Conservation (phyloP, 2,888 invertebrate genomes). For the Teleogryllus oceanicus region DNA sequence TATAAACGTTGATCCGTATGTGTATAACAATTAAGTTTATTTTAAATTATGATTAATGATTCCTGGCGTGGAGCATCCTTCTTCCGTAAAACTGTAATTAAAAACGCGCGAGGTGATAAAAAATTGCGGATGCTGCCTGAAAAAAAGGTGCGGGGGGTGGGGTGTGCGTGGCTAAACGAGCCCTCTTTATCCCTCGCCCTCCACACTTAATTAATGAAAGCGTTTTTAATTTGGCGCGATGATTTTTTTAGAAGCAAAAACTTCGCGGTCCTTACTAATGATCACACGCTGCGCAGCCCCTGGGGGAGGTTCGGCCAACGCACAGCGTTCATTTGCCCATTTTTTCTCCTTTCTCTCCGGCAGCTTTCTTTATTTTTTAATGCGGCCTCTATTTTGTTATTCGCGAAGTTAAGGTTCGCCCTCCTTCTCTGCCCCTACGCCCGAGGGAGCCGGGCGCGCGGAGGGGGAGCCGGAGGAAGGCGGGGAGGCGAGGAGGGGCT, state of each 20-base stretch:
- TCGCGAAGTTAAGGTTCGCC: not conserved
- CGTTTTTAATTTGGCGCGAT: slow-evolving; percentile 25
- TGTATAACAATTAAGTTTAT: slow-evolving; percentile 12
- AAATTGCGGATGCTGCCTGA: slow-evolving; percentile 11
- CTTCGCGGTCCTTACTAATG: slow-evolving; percentile 23
- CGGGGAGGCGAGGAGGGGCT: not conserved
- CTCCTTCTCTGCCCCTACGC: too few relatives aligned
- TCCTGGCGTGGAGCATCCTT: not conserved
- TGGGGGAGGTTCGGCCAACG: not conserved
- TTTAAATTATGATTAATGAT: slow-evolving; percentile 25
- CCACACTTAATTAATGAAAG: slow-evolving; percentile 28
- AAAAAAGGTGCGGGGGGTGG: slow-evolving; percentile 19
- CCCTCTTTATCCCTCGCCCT: slow-evolving; percentile 18
- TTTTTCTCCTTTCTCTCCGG: not conserved
- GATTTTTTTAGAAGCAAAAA: slow-evolving; percentile 12
- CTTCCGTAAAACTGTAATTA: slow-evolving; percentile 26
- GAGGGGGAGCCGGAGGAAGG: too few relatives aligned
- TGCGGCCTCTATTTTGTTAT: slow-evolving; percentile 18
- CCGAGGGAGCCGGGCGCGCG: too few relatives aligned
- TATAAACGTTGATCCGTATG: slow-evolving; percentile 6
- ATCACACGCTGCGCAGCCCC: not conserved
- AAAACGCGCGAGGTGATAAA: slow-evolving; percentile 24
- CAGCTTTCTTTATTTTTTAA: slow-evolving; percentile 21
- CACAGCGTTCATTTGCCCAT: slow-evolving; percentile 3
- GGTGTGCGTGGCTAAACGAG: slow-evolving; percentile 22